Evolutionary conservation across 1,140 invertebrate species (phyloP), one percentile per base, ranked within the genome.

Genomic region (Dinothrombium tinctorium): DNA sequence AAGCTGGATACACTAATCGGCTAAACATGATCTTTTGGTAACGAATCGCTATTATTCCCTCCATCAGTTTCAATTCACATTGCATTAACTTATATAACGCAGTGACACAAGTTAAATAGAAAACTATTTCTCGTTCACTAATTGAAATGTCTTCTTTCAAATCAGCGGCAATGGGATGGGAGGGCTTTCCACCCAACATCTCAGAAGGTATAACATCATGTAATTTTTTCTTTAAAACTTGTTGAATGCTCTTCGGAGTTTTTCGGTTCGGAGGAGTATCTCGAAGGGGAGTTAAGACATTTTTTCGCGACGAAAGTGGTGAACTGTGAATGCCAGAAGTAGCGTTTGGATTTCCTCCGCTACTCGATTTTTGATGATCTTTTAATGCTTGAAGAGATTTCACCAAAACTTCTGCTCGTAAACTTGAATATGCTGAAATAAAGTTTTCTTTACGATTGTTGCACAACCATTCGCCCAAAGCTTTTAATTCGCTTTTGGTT

Each of bases 41-140:
- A 22, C 74, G 69, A 29, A 69, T 58, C 12, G 82, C 76, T 52
- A 94, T 73, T 22, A 95, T 76, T 12, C 76, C 74, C 12, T 73
- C 67, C 61, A 90, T 74, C 14, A 84, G 58, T 37, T 71, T 64
- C 22, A 76, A 67, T 56, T 95, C 87, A 52, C 74, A 74, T 60
- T 84, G 76, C 64, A 89, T 80, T 3, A 94, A 62, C 46, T 78
- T 74, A 33, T 80, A 73, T n/a, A 92, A 60, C 6, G 76, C 81
- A 24, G 79, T 73, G 1, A 87, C 70, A 48, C 77, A 68, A n/a
- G 76, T 68, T 40, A 86, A 59, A 58, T 83, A 86, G 51, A 78
- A 73, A 51, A 84, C 78, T 63, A 82, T 74, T 57, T 87, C 81
- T 54, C 74, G 71, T 56, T 81, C 78, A 51, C 38, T 53, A 49